Evolutionary conservation across 2,888 invertebrate genomes (phyloP).

Genomic region (Hyalella azteca): DNA sequence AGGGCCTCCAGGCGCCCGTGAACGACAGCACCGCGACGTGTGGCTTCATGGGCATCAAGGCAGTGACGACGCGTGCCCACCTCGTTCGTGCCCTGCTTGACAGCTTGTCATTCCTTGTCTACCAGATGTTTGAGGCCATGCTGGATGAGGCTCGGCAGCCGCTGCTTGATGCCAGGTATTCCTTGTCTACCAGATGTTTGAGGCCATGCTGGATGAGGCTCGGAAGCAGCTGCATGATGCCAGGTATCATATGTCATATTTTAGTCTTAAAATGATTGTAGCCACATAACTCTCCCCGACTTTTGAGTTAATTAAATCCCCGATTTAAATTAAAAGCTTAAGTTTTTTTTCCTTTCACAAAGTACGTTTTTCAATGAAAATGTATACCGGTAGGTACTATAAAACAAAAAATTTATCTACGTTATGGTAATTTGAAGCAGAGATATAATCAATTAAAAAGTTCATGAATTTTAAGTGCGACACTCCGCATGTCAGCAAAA

Average conservation of each 20-base stretch:
- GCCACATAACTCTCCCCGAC: too few species aligned
- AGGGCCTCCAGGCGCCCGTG: constrained; percentile 83
- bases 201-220: constrained; percentile 76
- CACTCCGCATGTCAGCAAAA: too few species aligned
- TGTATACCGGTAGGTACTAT: too few species aligned
- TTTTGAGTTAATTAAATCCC: too few species aligned
- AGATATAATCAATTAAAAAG: too few species aligned
- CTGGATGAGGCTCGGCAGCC: constrained; percentile 69
- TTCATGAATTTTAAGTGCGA: too few species aligned
- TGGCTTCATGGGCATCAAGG: constrained; percentile 77
- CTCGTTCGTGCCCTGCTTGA: constrained; percentile 83
- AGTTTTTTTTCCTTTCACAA: too few species aligned
- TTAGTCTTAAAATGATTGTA: too few species aligned
- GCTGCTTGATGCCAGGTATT: constrained; percentile 48
- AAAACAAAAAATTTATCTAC: too few species aligned
- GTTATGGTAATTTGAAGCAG: too few species aligned
- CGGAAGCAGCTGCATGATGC: constrained; percentile 45
- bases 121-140: constrained; percentile 78
- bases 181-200: constrained; percentile 72
- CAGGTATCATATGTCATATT: constrained; percentile 45
- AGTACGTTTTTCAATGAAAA: too few species aligned
- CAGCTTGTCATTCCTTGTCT: constrained; percentile 81
- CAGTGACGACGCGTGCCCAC: constrained; percentile 78
- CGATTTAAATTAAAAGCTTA: too few species aligned
- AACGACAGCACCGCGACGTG: constrained; percentile 84